These are phyloP conservation scores for Mizuhopecten yessoensis DNA, from an alignment of 1,140 invertebrate genomes.

Conservation along the genomic window DNA sequence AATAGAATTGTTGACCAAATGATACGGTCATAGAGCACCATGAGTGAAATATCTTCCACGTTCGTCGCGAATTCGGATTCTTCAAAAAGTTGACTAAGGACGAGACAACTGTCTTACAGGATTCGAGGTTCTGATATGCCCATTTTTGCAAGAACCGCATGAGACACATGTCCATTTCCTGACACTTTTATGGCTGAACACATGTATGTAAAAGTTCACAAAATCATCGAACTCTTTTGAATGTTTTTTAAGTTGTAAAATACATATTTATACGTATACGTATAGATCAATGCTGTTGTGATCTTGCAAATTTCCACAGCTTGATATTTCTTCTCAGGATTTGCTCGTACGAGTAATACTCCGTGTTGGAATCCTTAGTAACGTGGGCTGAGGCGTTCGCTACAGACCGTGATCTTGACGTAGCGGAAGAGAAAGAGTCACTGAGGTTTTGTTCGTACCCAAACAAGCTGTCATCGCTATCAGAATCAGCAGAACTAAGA, in stretches of 20 bases:
- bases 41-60: too few relatives aligned
- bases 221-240: background rate
- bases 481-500: slow-evolving; percentile 40
- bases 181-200: background rate
- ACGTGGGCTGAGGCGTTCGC: slow-evolving; percentile 47
- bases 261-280: background rate
- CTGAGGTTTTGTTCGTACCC: slow-evolving; percentile 28
- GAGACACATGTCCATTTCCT: background rate
- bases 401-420: slow-evolving; percentile 42
- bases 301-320: slow-evolving; percentile 51
- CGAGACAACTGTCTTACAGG: background rate
- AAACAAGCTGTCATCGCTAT: slow-evolving; percentile 45
- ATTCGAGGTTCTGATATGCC: background rate
- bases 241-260: background rate
- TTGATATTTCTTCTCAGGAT: slow-evolving; percentile 58
- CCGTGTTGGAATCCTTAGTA: slow-evolving; percentile 34
- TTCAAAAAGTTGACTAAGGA: background rate
- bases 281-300: background rate
- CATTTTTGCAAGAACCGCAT: too few relatives aligned
- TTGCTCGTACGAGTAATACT: slow-evolving; percentile 47
- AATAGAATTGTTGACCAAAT: background rate
- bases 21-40: too few relatives aligned
- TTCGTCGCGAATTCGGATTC: background rate
- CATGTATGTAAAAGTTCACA: background rate
- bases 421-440: slow-evolving; percentile 12